Base-by-base conservation (phyloP, 2,888 invertebrate genomes). In the Drosophila macrospina region DNA sequence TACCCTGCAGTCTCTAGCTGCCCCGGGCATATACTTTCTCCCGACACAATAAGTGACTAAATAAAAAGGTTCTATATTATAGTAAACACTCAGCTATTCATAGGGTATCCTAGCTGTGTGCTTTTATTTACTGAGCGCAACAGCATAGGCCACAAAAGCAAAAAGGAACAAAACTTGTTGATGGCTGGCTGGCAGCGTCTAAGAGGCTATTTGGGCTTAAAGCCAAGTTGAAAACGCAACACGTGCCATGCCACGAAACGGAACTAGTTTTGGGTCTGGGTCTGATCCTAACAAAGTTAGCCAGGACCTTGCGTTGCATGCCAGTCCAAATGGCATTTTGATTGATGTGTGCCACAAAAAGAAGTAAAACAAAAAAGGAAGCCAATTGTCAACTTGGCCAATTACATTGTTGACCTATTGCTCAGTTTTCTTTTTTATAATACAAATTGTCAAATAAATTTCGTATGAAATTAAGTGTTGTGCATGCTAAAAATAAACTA, bases 341-440 rank as follows among this genome's bases (percentile, higher is more conserved):
- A 88, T 84, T 88, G 83, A 84, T 75, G 78, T 86, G 60, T 70
- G 69, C 34, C 88, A 83, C 81, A 67, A 65, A 68, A 60, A 16
- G 5, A 16, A 16, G 16, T 6, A 48, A 16, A 20, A 26, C n/a
- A 34, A 34, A 34, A 34, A 24, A n/a, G n/a, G 4, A 34, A 48
- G 57, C 20, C 73, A 76, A 82, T 79, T 72, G 76, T 61, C 61
- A 72, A 39, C 15, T 56, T 60, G 51, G 24, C 47, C 63, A 48
- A 67, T 51, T 54, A 72, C 42, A 66, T 73, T 67, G 48, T 52
- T 60, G 42, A 34, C 45, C 28, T 57, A 39, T 16, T 34, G n/a
- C n/a, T n/a, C n/a, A n/a, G n/a, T 32, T 50, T 51, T 28, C 5
- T 48, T 42, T 42, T 54, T 45, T 15, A 42, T 37, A 44, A 36